Evolutionary conservation across 2,888 invertebrate genomes (phyloP), one percentile per base, ranked within the genome.

Genomic region (Acrocyrtus sp.): DNA sequence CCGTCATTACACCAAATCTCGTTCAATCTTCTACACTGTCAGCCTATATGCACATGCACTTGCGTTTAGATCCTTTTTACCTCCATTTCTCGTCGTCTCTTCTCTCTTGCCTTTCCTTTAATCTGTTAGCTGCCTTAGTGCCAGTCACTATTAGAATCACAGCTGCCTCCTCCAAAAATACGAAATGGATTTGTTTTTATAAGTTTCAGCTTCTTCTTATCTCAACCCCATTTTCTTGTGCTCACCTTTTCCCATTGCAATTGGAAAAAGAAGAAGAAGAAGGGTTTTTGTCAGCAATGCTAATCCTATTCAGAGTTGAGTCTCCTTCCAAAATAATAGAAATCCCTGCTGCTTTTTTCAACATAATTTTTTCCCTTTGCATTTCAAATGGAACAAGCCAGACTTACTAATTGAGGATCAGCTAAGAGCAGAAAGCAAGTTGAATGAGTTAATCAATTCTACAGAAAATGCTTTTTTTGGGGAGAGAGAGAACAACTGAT

Each of bases 11-110:
- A 48, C 45, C 5, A 56, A 56, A 66, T 65, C 66, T 66, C 34
- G 50, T 26, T 66, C 66, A 57, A 66, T 56, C 66, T 57, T 57
- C 48, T 48, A 45, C 66, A 54, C 54, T 66, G 56, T 66, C 57
- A 57, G 47, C 47, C 39, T 48, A 15, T 22, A 24, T 24, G 12
- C 34, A 34, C 34, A 34, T 12, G 34, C 34, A 34, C n/a, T n/a
- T n/a, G n/a, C n/a, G n/a, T n/a, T n/a, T 34, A 12, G 34, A 34
- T 34, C 34, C 34, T 34, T 34, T 34, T 34, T n/a, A n/a, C n/a
- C n/a, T n/a, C n/a, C 10, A 27, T 12, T 22, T 50, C n/a, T 24
- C 47, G n/a, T 24, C 15, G 15, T 50, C 26, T 4, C 8, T n/a
- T 50, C 26, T 29, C 29, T 26, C 27, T 53, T 53, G n/a, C 29